These are phyloP conservation scores for Chloromyia formosa DNA, from an alignment of 2,888 invertebrate genomes.

Conservation along the genomic window DNA sequence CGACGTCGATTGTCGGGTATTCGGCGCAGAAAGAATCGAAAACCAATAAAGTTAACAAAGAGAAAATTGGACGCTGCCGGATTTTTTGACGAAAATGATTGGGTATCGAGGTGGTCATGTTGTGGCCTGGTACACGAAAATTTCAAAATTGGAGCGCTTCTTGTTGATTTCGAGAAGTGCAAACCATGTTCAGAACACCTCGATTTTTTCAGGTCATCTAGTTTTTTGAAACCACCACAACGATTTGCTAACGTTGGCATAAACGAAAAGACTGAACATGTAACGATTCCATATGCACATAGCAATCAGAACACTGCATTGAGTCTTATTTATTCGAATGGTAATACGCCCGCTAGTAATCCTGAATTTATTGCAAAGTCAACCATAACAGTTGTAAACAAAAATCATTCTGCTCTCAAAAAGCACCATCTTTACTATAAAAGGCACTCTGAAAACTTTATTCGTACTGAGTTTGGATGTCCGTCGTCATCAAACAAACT, in stretches of 20 bases:
- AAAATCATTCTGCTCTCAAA: constrained; percentile 58
- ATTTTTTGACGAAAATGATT: constrained; percentile 59
- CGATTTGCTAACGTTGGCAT: neutral
- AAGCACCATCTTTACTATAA: constrained; percentile 63
- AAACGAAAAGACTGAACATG: constrained; percentile 1
- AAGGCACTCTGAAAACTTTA: constrained; percentile 61
- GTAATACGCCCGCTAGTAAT: neutral
- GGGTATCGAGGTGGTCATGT: constrained; percentile 58
- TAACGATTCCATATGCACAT: neutral
- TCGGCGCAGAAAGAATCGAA: constrained; percentile 55
- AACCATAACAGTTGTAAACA: neutral
- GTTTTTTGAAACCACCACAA: neutral
- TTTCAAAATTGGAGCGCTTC: constrained; percentile 54
- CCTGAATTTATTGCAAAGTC: neutral
- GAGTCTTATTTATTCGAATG: neutral
- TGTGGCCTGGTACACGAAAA: constrained; percentile 59
- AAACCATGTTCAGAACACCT: constrained; percentile 59
- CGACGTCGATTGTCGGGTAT: constrained; percentile 19
- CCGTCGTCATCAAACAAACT: constrained; percentile 24
- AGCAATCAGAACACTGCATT: neutral
- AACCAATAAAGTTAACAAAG: constrained; percentile 57
- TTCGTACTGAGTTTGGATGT: constrained; percentile 52
- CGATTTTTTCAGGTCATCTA: neutral
- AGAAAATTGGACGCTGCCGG: constrained; percentile 53
- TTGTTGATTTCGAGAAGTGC: constrained; percentile 59